These are phyloP conservation scores for Chrysaora quinquecirrha DNA, from an alignment of 30 jellyfish, hydroid and myxozoan genomes.

Conservation along the genomic window DNA sequence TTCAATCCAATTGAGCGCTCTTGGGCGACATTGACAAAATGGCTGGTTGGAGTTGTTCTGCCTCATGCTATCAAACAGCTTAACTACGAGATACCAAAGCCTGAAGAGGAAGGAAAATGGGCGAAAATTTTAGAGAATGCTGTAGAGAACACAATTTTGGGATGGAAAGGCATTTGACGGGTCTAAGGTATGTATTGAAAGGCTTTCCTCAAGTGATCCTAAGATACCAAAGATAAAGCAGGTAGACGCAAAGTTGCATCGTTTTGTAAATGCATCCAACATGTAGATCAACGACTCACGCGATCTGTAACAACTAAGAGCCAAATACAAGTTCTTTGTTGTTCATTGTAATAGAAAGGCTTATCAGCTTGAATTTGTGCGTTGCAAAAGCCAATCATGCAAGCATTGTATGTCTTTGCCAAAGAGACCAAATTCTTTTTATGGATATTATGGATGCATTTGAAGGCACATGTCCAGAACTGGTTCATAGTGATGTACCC, in stretches of 20 bases:
- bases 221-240: too few species aligned
- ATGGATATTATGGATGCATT: neutral
- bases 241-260: neutral
- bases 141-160: constrained; percentile 15
- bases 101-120: too few species aligned
- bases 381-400: too few species aligned
- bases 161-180: too few species aligned
- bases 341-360: constrained; percentile 17
- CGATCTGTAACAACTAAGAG: neutral
- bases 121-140: neutral
- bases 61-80: neutral
- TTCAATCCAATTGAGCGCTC: constrained; percentile 16
- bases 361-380: constrained; percentile 29
- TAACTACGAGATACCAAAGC: neutral
- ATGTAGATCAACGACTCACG: neutral
- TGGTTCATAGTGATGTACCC: constrained; percentile 5
- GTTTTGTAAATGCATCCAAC: neutral
- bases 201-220: too few species aligned
- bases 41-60: too few species aligned
- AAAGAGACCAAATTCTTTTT: neutral
- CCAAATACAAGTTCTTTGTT: neutral
- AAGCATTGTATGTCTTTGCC: too few species aligned
- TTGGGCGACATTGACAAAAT: too few species aligned
- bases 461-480: constrained; percentile 25
- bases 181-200: too few species aligned